Evolutionary conservation across 35 echinoderm and acorn worm species (phyloP).

Genomic region (Lytechinus variegatus): DNA sequence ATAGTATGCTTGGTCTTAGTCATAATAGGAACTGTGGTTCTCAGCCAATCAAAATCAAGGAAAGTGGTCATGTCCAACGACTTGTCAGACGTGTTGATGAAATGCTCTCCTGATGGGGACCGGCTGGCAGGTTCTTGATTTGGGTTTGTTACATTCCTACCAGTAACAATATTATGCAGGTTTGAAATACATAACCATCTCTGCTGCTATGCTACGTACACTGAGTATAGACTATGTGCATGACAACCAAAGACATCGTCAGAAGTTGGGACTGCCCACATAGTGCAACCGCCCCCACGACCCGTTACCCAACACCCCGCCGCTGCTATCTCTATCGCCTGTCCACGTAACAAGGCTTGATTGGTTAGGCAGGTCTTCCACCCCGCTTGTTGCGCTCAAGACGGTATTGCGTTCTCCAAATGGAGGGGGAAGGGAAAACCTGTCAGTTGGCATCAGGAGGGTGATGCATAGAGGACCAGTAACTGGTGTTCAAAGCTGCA

Average conservation of each 20-base stretch:
- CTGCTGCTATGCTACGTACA: background rate
- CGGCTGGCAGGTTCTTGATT: background rate
- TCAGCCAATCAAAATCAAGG: no score
- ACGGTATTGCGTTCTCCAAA: background rate
- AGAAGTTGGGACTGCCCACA: background rate
- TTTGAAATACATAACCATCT: background rate
- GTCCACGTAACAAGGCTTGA: constrained; percentile 21
- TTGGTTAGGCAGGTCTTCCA: background rate
- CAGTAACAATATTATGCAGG: background rate
- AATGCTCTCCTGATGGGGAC: background rate
- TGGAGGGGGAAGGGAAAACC: background rate
- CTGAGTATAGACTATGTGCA: background rate
- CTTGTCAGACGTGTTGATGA: no score
- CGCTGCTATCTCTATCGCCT: constrained; percentile 33
- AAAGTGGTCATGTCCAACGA: no score
- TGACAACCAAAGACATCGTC: background rate
- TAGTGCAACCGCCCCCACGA: constrained; percentile 7
- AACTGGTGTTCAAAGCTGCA: background rate
- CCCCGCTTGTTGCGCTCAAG: constrained; percentile 14
- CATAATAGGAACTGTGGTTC: no score
- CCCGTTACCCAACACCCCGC: background rate
- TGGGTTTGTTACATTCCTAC: no score
- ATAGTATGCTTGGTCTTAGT: no score
- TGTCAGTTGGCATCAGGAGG: constrained; percentile 19
- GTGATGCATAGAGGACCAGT: background rate